Percentiles rank a stretch among this genome's conserved stretches.
These are phyloP conservation scores for Diadromus collaris DNA, from an alignment of 2,888 invertebrate species.

Conservation along the genomic window DNA sequence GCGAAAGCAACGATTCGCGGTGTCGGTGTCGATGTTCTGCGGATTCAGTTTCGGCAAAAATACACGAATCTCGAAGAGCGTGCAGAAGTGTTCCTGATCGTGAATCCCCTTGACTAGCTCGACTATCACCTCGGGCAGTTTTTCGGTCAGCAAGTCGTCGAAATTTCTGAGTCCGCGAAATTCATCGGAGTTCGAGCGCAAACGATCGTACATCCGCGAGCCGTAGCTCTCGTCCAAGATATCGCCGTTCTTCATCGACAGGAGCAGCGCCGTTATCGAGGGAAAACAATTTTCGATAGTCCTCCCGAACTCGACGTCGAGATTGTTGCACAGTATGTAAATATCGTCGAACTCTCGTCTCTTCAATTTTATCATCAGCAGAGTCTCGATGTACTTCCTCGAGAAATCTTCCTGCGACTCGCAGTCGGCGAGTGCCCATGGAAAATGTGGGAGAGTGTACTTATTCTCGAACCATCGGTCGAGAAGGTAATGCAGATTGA, in stretches of 20 bases:
- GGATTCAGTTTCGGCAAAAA: constrained; percentile 76
- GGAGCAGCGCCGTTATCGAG: constrained; percentile 67
- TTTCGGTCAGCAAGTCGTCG: constrained; percentile 70
- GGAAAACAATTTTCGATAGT: constrained; percentile 74
- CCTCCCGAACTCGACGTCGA: constrained; percentile 68
- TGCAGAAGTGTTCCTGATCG: constrained; percentile 80
- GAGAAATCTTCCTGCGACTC: constrained; percentile 78
- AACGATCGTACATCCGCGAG: constrained; percentile 65
- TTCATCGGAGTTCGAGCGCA: constrained; percentile 69
- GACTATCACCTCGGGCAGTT: constrained; percentile 75
- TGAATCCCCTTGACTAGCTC: constrained; percentile 73
- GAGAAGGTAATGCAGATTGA: constrained; percentile 81
- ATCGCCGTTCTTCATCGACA: constrained; percentile 63
- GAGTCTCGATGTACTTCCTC: constrained; percentile 75
- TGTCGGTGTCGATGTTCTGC: constrained; percentile 79
- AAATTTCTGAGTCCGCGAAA: constrained; percentile 70
- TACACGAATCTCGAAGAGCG: constrained; percentile 77
- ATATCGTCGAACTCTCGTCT: constrained; percentile 72
- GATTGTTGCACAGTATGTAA: constrained; percentile 70
- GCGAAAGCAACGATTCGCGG: constrained; percentile 79
- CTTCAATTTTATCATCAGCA: constrained; percentile 79
- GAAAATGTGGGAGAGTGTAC: constrained; percentile 79
- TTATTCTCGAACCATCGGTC: constrained; percentile 81
- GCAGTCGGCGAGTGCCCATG: constrained; percentile 79
- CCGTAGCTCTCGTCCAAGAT: constrained; percentile 62